phyloP scores from a whole-genome alignment of 2,888 invertebrate genomes.

The Rhagium mordax region DNA sequence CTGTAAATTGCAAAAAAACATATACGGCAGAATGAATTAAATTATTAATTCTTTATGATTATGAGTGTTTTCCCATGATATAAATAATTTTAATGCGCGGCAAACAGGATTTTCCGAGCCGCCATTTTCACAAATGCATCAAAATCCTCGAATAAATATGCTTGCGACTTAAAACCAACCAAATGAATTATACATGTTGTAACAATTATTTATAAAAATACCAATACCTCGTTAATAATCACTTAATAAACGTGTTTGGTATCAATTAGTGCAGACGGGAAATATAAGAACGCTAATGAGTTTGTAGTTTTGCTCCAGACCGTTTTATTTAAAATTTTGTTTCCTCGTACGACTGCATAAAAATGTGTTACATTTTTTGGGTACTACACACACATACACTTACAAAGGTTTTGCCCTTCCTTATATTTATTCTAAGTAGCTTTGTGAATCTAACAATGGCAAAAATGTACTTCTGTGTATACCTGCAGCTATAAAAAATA shows the following conservation, averaged over 20 bases:
- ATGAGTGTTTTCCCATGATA: no score
- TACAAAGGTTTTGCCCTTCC: background rate
- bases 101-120: no score
- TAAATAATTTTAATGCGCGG: no score
- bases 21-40: no score
- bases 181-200: constrained; percentile 19
- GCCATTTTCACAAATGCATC: no score
- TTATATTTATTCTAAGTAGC: constrained; percentile 16
- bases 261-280: constrained; percentile 20
- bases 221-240: constrained; percentile 27
- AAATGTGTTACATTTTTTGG: background rate
- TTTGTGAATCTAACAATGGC: constrained; percentile 15
- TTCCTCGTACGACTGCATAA: background rate
- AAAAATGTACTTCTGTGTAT: constrained; percentile 17
- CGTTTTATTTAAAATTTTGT: background rate
- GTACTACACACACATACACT: background rate
- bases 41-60: no score
- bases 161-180: background rate
- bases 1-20: no score
- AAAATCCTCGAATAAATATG: background rate
- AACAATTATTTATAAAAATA: constrained; percentile 28
- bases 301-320: constrained; percentile 10
- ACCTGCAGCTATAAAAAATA: constrained; percentile 18
- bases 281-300: constrained; percentile 30
- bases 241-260: constrained; percentile 28